These are phyloP conservation scores for Tigriopus californicus DNA, from an alignment of 2,888 invertebrate species.

Conservation along the genomic window DNA sequence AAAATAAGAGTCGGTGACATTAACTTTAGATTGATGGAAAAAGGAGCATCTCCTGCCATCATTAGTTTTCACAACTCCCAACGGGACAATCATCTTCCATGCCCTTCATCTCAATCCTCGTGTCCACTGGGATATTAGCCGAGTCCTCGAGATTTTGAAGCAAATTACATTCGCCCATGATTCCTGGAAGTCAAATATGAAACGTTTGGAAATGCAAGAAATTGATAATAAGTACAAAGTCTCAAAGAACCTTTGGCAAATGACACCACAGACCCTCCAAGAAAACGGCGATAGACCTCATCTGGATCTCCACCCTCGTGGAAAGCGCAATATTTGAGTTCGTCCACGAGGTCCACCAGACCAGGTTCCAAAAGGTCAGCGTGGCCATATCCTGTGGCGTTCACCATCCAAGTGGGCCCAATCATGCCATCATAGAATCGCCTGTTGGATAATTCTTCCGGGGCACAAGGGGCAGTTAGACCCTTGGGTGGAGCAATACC, in stretches of 20 bases:
- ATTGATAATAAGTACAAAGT: neutral
- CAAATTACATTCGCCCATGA: neutral
- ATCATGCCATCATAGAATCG: constrained; percentile 21
- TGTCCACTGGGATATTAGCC: too few species aligned
- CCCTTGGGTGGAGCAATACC: neutral
- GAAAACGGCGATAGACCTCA: neutral
- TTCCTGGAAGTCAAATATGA: neutral
- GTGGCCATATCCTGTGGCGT: constrained; percentile 21
- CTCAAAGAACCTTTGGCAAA: neutral
- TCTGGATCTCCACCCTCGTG: neutral
- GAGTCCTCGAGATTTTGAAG: too few species aligned
- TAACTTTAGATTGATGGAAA: too few species aligned
- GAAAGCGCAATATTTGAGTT: too few species aligned
- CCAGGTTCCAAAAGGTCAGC: constrained; percentile 20
- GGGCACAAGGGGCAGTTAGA: constrained; percentile 19
- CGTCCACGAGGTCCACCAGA: constrained; percentile 15
- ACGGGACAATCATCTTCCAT: too few species aligned
- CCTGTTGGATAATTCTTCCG: constrained; percentile 19
- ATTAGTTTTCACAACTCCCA: too few species aligned
- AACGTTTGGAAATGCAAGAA: too few species aligned
- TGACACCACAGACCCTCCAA: neutral
- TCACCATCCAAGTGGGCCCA: constrained; percentile 21
- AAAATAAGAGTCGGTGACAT: too few species aligned
- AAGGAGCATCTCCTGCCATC: too few species aligned
- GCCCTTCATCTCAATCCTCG: too few species aligned